These are phyloP conservation scores for Agrilus planipennis DNA, from an alignment of 1,140 invertebrate species.

Conservation along the genomic window DNA sequence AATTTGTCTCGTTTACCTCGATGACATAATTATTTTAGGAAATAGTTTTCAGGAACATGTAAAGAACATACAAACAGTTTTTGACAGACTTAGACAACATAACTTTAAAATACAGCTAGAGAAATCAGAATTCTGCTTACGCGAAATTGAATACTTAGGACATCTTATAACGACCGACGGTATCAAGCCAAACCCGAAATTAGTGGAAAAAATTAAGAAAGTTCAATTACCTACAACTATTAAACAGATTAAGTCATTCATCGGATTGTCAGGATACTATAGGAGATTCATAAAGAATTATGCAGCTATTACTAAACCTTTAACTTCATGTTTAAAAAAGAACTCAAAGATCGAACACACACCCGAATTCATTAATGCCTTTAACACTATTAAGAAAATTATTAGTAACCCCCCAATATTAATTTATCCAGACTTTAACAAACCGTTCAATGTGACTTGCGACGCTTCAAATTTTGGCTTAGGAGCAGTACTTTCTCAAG, in stretches of 20 bases:
- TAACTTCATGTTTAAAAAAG: slow-evolving; percentile 22
- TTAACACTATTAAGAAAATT: slow-evolving; percentile 18
- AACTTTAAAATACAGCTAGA: too few relatives aligned
- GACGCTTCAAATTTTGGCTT: slow-evolving; percentile 9
- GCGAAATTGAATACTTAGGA: too few relatives aligned
- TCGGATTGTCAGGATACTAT: slow-evolving; percentile 28
- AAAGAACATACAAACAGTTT: too few relatives aligned
- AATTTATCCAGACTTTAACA: slow-evolving; percentile 17
- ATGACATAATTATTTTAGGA: too few relatives aligned
- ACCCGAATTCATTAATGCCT: slow-evolving; percentile 13
- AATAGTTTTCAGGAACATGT: too few relatives aligned
- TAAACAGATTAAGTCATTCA: slow-evolving; percentile 20
- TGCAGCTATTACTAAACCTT: slow-evolving; percentile 18
- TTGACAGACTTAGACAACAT: too few relatives aligned
- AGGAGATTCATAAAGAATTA: slow-evolving; percentile 28
- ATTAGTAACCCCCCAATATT: slow-evolving; percentile 17
- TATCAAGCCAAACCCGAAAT: slow-evolving; percentile 18
- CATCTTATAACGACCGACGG: slow-evolving; percentile 14
- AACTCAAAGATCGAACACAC: slow-evolving; percentile 18
- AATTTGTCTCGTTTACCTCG: too few relatives aligned
- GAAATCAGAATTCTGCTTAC: too few relatives aligned
- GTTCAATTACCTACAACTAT: slow-evolving; percentile 21
- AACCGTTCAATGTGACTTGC: slow-evolving; percentile 20
- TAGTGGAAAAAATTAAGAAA: slow-evolving; percentile 19
- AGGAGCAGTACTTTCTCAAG: slow-evolving; percentile 9